Evolutionary conservation across 2,797 vertebrate species (phyloP), one percentile per base, ranked within the genome.

Genomic region (Microctenopoma lineatum): DNA sequence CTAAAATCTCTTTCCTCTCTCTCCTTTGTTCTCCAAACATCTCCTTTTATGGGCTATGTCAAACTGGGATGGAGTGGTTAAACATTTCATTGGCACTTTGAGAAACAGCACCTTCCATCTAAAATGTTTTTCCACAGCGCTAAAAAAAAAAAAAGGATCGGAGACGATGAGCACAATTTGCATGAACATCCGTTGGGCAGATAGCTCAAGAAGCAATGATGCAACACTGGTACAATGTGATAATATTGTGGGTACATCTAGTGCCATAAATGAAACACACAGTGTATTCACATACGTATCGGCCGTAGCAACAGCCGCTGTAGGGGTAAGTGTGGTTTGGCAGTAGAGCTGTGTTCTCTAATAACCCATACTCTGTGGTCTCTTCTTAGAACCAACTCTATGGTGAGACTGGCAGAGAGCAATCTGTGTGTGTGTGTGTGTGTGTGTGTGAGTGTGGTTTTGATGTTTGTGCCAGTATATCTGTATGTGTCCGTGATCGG

Each of bases 291-390:
- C 42, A 48, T 80, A 77, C 25, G 32, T 66, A 27, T 45, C 34
- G 48, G 83, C 61, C 70, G 80, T 69, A 84, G 86, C 66, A 85
- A 77, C 79, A 82, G 84, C 88, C 87, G 81, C 80, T 88, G 81
- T 74, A 45, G 55, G 76, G 61, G 62, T 70, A 60, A 73, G 62
- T 73, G 65, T 77, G 89, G 88, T 86, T 84, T 90, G 90, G 85
- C 89, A 79, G 55, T 18, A 26, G 52, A 13, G 39, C 45, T 41
- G 56, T 46, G 45, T 83, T 87, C 80, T 75, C 76, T 80, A 81
- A 85, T 85, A 86, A 84, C 70, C 81, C 68, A 38, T 48, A 63
- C 18, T 83, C 75, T 86, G 66, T 62, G 77, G 73, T 83, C 67
- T 57, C 53, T 81, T 78, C 65, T 79, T 11, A 76, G 79, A 84